These are phyloP conservation scores for Andrena bicolor DNA, from an alignment of 2,888 invertebrate genomes.

Conservation along the genomic window DNA sequence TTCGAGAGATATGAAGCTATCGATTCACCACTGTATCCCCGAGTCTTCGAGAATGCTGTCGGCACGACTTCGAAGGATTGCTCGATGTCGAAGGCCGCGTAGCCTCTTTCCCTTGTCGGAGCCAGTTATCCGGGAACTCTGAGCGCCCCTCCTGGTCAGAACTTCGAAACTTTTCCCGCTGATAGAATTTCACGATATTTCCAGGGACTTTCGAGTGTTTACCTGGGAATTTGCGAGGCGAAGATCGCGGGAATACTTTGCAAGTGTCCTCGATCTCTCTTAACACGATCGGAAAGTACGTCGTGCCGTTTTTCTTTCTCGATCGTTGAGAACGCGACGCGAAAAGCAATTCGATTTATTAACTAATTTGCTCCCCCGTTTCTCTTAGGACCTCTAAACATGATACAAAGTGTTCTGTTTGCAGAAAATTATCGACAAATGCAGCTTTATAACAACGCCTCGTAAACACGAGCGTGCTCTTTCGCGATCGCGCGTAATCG, in stretches of 20 bases:
- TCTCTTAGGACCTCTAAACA: no score
- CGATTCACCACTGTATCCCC: no score
- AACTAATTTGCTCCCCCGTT: neutral
- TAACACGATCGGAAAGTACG: neutral
- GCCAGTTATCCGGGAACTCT: conserved; percentile 28
- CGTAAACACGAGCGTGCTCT: conserved; percentile 16
- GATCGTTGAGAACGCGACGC: neutral
- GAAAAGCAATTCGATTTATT: neutral
- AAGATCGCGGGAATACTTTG: conserved; percentile 31
- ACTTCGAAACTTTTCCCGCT: conserved; percentile 30
- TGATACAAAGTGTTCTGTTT: neutral
- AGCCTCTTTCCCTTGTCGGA: conserved; percentile 15
- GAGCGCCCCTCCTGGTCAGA: conserved; percentile 29
- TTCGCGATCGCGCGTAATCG: conserved; percentile 23
- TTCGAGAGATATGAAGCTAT: conserved; percentile 33
- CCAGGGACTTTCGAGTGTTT: conserved; percentile 46
- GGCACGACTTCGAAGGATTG: conserved; percentile 21
- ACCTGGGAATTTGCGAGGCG: conserved; percentile 30
- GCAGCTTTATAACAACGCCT: conserved; percentile 4
- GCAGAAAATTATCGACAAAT: conserved; percentile 16
- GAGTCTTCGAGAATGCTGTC: conserved; percentile 20
- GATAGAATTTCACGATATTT: conserved; percentile 55
- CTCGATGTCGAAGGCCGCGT: conserved; percentile 16
- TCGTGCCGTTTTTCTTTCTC: neutral
- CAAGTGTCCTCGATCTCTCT: conserved; percentile 21